Conservation (phyloP, 2,888 invertebrate species). For the Hoplodrina ambigua region DNA sequence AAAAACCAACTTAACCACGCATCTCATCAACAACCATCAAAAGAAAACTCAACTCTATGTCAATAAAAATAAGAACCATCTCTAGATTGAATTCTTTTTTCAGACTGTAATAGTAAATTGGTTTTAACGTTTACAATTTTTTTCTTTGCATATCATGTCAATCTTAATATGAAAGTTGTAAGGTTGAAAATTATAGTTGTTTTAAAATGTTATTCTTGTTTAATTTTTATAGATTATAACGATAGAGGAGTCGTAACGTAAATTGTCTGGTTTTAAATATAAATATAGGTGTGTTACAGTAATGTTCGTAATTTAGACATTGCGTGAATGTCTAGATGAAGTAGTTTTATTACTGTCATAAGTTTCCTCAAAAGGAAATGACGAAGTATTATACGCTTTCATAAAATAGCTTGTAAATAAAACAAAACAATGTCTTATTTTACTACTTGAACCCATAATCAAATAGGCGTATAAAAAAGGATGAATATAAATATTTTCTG, state of each 20-base stretch:
- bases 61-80: constrained; percentile 8
- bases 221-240: constrained; percentile 71
- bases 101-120: constrained; percentile 16
- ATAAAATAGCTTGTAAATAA: background rate
- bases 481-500: too few species aligned
- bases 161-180: constrained; percentile 67
- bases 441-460: background rate
- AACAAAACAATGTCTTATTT: background rate
- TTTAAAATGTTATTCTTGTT: constrained; percentile 62
- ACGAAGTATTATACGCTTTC: background rate
- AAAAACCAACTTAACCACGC: constrained; percentile 60
- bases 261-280: constrained; percentile 66
- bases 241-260: constrained; percentile 73
- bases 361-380: background rate
- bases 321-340: constrained; percentile 48
- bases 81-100: constrained; percentile 15
- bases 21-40: constrained; percentile 3
- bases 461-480: background rate
- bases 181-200: constrained; percentile 64
- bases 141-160: constrained; percentile 61
- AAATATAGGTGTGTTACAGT: constrained; percentile 58
- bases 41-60: constrained; percentile 45
- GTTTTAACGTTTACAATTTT: constrained; percentile 59
- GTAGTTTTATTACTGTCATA: constrained; percentile 24
- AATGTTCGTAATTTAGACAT: constrained; percentile 52